A percentile compares a stretch with the other conserved stretches of the same genome.
phyloP scores from a whole-genome alignment of 2,113 vertebrate species.

The Triplophysa tibetana region DNA sequence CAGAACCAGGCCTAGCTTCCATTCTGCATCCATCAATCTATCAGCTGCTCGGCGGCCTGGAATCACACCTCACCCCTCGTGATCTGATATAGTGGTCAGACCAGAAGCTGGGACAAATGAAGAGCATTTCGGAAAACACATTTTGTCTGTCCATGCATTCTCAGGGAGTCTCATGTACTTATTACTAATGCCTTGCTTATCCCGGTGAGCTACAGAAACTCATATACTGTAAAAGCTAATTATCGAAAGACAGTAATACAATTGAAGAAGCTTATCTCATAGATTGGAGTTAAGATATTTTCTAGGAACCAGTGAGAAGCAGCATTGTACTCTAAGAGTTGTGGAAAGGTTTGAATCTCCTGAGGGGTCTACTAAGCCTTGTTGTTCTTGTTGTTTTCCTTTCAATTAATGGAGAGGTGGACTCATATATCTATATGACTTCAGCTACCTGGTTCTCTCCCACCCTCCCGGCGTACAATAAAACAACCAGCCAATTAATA shows the following conservation, averaged over 20 bases:
- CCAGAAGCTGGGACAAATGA: not conserved
- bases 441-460: constrained; percentile 56
- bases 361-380: constrained; percentile 1
- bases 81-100: not conserved
- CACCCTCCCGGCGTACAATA: constrained; percentile 65
- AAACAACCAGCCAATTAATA: constrained; percentile 94
- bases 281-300: constrained; percentile 20
- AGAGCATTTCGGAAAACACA: not conserved
- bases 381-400: not conserved
- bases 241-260: not conserved
- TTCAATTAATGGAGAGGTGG: constrained; percentile 5
- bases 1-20: constrained; percentile 53
- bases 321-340: not conserved
- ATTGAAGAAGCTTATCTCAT: not conserved
- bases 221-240: not conserved
- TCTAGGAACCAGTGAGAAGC: not conserved
- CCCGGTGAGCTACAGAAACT: not conserved
- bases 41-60: constrained; percentile 67
- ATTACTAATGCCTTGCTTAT: too few species aligned
- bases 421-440: constrained; percentile 37
- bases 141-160: too few species aligned
- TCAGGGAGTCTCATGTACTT: too few species aligned
- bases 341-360: constrained; percentile 32
- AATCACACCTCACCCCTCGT: constrained; percentile 58
- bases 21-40: constrained; percentile 67